Base-by-base conservation (phyloP, 2,888 invertebrate species). In the Vanessa cardui region DNA sequence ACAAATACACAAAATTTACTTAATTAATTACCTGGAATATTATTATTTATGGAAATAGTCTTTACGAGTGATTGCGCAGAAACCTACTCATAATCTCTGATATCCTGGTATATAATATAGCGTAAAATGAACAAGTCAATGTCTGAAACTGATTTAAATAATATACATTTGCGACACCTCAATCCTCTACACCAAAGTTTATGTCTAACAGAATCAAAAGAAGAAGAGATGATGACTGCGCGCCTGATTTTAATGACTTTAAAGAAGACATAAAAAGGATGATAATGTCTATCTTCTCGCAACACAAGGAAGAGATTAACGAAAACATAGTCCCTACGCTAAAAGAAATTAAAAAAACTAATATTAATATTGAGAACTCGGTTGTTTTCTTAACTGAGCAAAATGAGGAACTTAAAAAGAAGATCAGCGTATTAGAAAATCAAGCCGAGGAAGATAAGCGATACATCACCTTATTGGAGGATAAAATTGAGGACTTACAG, bases 401-500 rank as follows among this genome's bases (percentile, higher is more conserved):
- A 54, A 54, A 54, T 54, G 54, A 54, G 54, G 54, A 54, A 49
- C 18, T 49, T 49, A 49, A 49, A 49, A 49, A 49, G 18, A 49
- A 49, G 49, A 49, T 49, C 18, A 49, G 18, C 18, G 49, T 26
- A 26, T 20, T 59, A 12, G 59, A 59, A 21, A 15, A 15, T 21
- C 45, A 59, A n/a, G 21, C 8, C 5, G 46, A 59, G 44, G 45
- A 45, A 15, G 59, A 59, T 26, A 45, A 20, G 44, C 21, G 16
- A 18, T 20, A 8, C 20, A 58, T 58, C 16, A 18, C 39, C 20
- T 16, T 44, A 18, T 44, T 58, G 45, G 58, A 58, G 20, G 58
- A 12, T 64, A 72, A 62, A 49, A 56, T 71, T 4, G 72, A 70
- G 18, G 68, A 67, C 12, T 15, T 68, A 21, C 62, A 66, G n/a